Evolutionary conservation across 1,140 invertebrate genomes (phyloP).

Genomic region (Alviniconcha marisindica): DNA sequence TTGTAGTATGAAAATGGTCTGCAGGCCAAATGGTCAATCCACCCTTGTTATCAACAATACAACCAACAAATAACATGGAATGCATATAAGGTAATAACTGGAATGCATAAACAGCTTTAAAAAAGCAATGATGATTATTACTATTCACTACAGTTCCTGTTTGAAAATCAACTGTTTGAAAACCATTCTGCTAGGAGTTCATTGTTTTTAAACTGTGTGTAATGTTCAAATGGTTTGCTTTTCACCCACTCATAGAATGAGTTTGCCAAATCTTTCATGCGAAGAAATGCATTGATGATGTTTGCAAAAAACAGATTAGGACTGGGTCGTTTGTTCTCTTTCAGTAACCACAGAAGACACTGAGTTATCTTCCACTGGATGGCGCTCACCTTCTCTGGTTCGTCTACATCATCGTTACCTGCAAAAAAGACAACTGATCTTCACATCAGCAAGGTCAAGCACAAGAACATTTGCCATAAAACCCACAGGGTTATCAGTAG

Average conservation of each 20-base stretch:
- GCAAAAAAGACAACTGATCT: slow-evolving; percentile 13
- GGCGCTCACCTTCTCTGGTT: slow-evolving; percentile 48
- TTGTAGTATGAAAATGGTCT: too few species aligned
- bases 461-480: too few species aligned
- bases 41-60: too few species aligned
- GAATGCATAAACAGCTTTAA: too few species aligned
- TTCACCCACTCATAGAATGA: slow-evolving; percentile 30
- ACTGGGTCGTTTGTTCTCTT: slow-evolving; percentile 28
- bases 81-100: too few species aligned
- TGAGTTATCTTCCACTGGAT: slow-evolving; percentile 57
- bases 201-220: slow-evolving; percentile 13
- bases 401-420: slow-evolving; percentile 55
- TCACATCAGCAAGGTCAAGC: too few species aligned
- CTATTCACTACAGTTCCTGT: too few species aligned
- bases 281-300: slow-evolving; percentile 7
- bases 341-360: slow-evolving; percentile 54
- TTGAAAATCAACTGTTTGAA: slow-evolving; percentile 20
- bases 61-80: too few species aligned
- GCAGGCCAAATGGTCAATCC: too few species aligned
- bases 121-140: too few species aligned
- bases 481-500: too few species aligned
- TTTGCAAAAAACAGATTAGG: slow-evolving; percentile 6
- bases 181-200: slow-evolving; percentile 31
- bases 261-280: background rate
- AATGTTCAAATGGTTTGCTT: slow-evolving; percentile 20